Base-by-base conservation (phyloP, 1,140 invertebrate species). In the Antheraea pernyi region DNA sequence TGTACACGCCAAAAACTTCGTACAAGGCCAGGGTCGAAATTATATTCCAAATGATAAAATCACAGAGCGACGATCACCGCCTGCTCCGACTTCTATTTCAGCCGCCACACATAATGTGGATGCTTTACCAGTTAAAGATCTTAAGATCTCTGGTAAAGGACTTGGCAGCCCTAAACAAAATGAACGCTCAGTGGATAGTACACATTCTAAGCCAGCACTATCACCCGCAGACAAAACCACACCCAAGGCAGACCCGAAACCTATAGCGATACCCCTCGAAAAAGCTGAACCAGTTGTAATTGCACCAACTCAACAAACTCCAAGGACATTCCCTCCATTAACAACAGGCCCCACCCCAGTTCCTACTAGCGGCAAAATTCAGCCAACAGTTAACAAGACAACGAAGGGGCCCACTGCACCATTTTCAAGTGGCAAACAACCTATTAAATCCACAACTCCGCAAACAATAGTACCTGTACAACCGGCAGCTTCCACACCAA, bases 1-100 rank as follows among this genome's bases (percentile, higher is more conserved):
- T 68, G 92, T 92, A 2, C 89, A 93, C 48, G 92, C 92, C 7
- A 93, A 93, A 59, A 93, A 92, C 65, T 93, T 93, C 69, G 91
- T 93, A 7, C 81, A 86, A 60, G 87, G 89, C 39, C 89, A 88
- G 68, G 83, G 84, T 70, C 86, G 91, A 74, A 83, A 73, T 39
- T 88, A 81, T 62, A 73, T 70, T 39, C 75, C 80, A 36, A 78
- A 78, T 70, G 84, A 88, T n/a, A 91, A 91, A 65, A 69, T 22
- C 68, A 88, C 84, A 22, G 91, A 92, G 48, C 84, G 74, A 36
- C 73, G 79, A 46, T 82, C 84, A 61, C 82, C 75, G 10, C 73
- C 79, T 8, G 64, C 73, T 3, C 68, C 80, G 0, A 74, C 77
- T 0, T 69, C 80, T 5, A 80, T 77, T 19, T 76, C 84, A 36